phyloP scores from a whole-genome alignment of 2,888 invertebrate species.

The Ophioninae sp. region DNA sequence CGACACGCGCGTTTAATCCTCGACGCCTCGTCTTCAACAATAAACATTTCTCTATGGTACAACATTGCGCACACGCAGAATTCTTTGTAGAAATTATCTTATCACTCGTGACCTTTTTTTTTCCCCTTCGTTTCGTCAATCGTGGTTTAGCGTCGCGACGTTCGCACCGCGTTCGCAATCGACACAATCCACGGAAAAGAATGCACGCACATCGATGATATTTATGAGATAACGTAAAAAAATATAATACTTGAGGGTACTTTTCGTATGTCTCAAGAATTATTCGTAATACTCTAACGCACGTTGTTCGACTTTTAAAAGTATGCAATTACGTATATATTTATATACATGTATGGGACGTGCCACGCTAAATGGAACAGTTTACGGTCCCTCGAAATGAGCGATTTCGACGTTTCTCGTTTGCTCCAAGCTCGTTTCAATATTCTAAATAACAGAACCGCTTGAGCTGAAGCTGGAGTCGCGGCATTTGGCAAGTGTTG shows the following conservation, averaged over 20 bases:
- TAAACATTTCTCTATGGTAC: constrained; percentile 12
- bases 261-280: constrained; percentile 40
- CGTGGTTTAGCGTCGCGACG: neutral
- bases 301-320: constrained; percentile 56
- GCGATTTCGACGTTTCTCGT: neutral
- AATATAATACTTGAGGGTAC: constrained; percentile 53
- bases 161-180: constrained; percentile 20
- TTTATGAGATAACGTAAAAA: constrained; percentile 47
- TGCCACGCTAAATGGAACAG: neutral
- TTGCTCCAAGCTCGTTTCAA: neutral
- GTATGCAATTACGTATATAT: constrained; percentile 47
- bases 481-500: neutral
- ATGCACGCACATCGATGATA: constrained; percentile 39
- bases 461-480: neutral
- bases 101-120: neutral
- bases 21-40: constrained; percentile 6
- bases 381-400: neutral
- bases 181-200: constrained; percentile 18
- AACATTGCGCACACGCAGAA: constrained; percentile 1
- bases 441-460: neutral
- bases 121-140: neutral
- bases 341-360: constrained; percentile 39
- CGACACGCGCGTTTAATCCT: neutral
- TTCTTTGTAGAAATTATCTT: constrained; percentile 21
- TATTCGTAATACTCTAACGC: constrained; percentile 61